phyloP scores from a whole-genome alignment of 2,888 invertebrate species.

The Heteromyza rotundicornis region DNA sequence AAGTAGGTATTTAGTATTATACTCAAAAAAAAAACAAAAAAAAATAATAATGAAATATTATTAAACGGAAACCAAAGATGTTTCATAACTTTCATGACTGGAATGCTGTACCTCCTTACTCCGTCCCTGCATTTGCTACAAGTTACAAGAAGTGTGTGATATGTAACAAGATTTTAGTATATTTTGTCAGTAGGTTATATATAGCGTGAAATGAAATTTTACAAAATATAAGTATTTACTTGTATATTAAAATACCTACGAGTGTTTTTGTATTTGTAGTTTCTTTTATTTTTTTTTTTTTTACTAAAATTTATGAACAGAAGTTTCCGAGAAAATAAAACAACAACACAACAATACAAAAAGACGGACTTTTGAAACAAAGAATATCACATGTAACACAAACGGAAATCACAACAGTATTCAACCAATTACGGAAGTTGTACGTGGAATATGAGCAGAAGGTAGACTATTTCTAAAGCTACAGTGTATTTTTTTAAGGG shows the following conservation, averaged over 20 bases:
- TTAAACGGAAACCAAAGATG: background rate
- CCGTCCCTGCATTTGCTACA: conserved; percentile 63
- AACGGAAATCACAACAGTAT: conserved; percentile 5
- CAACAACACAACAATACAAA: background rate
- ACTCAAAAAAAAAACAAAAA: conserved; percentile 5
- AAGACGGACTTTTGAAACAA: background rate
- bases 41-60: too few species aligned
- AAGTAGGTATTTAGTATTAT: background rate
- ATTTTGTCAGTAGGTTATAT: background rate
- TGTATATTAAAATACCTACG: background rate
- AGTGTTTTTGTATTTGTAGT: background rate
- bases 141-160: conserved; percentile 48
- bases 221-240: conserved; percentile 1
- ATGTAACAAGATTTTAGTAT: conserved; percentile 28
- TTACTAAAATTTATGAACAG: too few species aligned
- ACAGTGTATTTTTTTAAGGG: background rate
- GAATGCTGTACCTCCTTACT: conserved; percentile 62
- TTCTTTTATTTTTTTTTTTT: background rate
- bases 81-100: background rate
- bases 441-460: background rate
- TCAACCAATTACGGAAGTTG: background rate
- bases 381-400: conserved; percentile 13
- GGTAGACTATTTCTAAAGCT: too few species aligned
- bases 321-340: too few species aligned
- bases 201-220: background rate